phyloP scores from a whole-genome alignment of 53 echinoderm and acorn worm genomes.

The Hippasteria phrygiana region DNA sequence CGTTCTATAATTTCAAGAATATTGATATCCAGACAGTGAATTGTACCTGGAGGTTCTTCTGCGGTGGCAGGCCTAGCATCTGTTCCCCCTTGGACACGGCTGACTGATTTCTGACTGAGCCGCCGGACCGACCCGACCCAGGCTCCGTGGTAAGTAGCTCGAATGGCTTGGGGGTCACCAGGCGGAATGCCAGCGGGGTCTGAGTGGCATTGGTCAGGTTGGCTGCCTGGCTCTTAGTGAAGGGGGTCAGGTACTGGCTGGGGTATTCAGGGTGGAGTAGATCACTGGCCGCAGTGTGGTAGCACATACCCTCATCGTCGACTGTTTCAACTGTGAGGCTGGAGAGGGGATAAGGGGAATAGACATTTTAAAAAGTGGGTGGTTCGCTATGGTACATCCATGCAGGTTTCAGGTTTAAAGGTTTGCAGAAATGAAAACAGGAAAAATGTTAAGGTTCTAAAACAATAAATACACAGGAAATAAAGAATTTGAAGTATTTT shows the following conservation, averaged over 20 bases:
- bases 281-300: constrained; percentile 94
- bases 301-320: constrained; percentile 94
- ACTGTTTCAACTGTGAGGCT: constrained; percentile 89
- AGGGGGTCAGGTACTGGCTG: constrained; percentile 47
- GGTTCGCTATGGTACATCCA: no score
- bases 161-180: constrained; percentile 86
- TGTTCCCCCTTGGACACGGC: constrained; percentile 56
- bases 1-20: no score
- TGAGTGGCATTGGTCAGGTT: constrained; percentile 95
- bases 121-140: constrained; percentile 31
- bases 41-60: constrained; percentile 87
- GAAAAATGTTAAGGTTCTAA: no score
- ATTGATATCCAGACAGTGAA: neutral
- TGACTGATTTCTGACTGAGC: constrained; percentile 6
- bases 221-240: constrained; percentile 74
- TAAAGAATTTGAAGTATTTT: no score
- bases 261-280: constrained; percentile 76
- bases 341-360: no score
- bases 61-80: constrained; percentile 77
- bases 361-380: no score
- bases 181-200: constrained; percentile 92
- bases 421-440: no score
- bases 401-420: no score
- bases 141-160: constrained; percentile 84
- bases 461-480: no score